Conservation (phyloP, 2,113 vertebrate genomes). For the Pelobates fuscus region DNA sequence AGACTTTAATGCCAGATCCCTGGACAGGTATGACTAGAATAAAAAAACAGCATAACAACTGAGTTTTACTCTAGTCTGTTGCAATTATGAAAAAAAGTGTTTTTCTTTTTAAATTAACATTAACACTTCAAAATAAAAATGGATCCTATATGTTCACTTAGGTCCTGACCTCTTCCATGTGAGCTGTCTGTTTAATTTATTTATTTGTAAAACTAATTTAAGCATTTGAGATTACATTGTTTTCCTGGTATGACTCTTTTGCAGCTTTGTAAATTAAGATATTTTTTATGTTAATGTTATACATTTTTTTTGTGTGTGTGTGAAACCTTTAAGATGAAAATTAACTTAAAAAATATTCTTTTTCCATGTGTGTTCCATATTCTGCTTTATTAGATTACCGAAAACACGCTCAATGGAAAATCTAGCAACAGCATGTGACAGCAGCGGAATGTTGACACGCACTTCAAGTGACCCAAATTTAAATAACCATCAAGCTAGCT, state of each 20-base stretch:
- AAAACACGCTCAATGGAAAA: slow-evolving; percentile 98
- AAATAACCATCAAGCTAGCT: slow-evolving; percentile 85
- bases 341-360: too few species aligned
- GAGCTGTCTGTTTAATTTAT: too few species aligned
- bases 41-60: neutral
- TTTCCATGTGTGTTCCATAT: too few species aligned
- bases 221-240: too few species aligned
- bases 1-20: slow-evolving; percentile 84
- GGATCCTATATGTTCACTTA: too few species aligned
- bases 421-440: slow-evolving; percentile 87
- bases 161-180: too few species aligned
- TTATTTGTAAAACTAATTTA: too few species aligned
- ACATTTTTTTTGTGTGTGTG: neutral
- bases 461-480: slow-evolving; percentile 97
- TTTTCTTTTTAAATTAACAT: neutral
- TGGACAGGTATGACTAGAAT: slow-evolving; percentile 81
- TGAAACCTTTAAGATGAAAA: too few species aligned
- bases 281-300: too few species aligned
- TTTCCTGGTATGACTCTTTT: too few species aligned
- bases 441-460: slow-evolving; percentile 83
- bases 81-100: neutral
- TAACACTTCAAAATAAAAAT: neutral
- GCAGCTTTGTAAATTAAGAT: too few species aligned
- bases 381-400: slow-evolving; percentile 77
- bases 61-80: too few species aligned